Base-by-base conservation (phyloP, 2,888 invertebrate species). In the Leucophenga montana region DNA sequence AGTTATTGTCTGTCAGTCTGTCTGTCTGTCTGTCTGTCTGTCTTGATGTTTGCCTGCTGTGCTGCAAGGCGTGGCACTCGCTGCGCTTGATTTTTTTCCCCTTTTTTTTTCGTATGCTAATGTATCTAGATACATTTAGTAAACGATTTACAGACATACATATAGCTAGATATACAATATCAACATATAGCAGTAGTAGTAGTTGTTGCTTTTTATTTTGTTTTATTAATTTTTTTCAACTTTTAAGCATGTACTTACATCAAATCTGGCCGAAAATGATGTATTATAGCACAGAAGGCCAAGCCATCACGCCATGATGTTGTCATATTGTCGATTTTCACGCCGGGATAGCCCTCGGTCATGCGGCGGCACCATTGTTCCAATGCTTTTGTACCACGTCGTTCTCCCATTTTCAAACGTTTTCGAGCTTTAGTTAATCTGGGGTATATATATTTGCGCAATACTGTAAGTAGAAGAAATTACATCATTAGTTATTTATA, bases 261-360 rank as follows among this genome's bases (percentile, higher is more conserved):
- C 85, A 98, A 92, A 88, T 98, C 97, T 65, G 98, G 97, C 85
- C 97, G 92, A 90, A 97, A 97, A 89, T 96, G 95, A 90, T 98
- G 97, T 85, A 98, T 97, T 88, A 98, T 93, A 75, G 97, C 97
- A 90, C 97, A 98, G 90, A 98, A 98, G 71, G 96, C 97, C 77
- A 97, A 92, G 70, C 98, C 98, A 90, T 97, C 94, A 85, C 96
- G 92, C 97, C 97, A 98, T 11, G 97, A 96, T 75, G 96, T 95
- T 76, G 97, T 97, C 97, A 98, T 97, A 90, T 98, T 97, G 78
- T 94, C 94, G 80, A 98, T 93, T 87, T 94, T 93, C 75, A 98
- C 97, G 84, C 96, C 95, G 44, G 94, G 93, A 89, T 97, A 97
- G 79, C 97, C 97, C 81, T 94, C 94, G 59, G 96, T 94, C 89